Conservation (phyloP, 2,113 vertebrate species). For the Aviceda subcristata region DNA sequence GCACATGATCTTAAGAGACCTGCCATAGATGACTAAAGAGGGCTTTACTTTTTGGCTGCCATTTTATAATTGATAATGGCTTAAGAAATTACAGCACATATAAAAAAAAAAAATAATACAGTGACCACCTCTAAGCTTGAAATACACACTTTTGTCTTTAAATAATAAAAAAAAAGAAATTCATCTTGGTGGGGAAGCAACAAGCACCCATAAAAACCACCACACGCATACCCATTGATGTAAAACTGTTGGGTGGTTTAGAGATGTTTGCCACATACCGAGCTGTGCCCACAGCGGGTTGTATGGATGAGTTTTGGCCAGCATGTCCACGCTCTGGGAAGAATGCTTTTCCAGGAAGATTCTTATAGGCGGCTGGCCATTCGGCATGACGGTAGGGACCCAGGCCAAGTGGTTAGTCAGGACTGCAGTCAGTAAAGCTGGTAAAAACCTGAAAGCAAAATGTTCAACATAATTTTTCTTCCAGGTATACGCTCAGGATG, state of each 20-base stretch:
- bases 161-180: neutral
- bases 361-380: constrained; percentile 95
- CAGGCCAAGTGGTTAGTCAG: constrained; percentile 98
- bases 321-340: constrained; percentile 94
- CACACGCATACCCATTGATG: rapidly evolving
- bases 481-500: neutral
- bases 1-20: neutral
- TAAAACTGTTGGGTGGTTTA: neutral
- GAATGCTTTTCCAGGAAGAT: constrained; percentile 99
- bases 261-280: constrained; percentile 73
- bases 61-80: neutral
- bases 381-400: constrained; percentile 99
- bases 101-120: neutral
- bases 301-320: constrained; percentile 97
- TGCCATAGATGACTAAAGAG: neutral
- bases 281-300: constrained; percentile 98
- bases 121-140: neutral
- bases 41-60: neutral
- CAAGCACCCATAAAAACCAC: neutral
- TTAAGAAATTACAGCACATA: neutral
- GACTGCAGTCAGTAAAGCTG: constrained; percentile 94
- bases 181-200: neutral
- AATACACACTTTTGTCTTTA: neutral
- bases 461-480: neutral
- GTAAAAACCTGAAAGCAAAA: constrained; percentile 86